Evolutionary conservation across 2,888 invertebrate species (phyloP).

Genomic region (Apodemia arnacis): DNA sequence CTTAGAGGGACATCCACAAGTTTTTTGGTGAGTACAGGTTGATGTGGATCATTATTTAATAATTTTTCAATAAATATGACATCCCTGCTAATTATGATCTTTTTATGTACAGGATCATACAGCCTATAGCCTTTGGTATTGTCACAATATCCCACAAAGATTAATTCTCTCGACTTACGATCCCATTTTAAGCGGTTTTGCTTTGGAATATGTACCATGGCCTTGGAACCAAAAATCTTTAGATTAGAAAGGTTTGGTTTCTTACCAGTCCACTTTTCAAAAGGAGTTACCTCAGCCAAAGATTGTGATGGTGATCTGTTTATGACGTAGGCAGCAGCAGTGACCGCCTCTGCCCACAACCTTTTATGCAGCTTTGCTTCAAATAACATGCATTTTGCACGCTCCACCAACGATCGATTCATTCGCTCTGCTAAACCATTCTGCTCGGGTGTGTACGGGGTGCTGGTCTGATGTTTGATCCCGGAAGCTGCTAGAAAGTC

Average conservation of each 20-base stretch:
- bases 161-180: slow-evolving; percentile 75
- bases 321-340: slow-evolving; percentile 63
- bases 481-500: too few relatives aligned
- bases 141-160: slow-evolving; percentile 86
- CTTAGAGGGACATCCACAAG: too few relatives aligned
- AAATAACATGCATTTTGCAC: slow-evolving; percentile 52
- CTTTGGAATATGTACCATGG: slow-evolving; percentile 87
- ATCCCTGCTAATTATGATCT: slow-evolving; percentile 18
- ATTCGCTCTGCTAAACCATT: too few relatives aligned
- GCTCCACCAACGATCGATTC: too few relatives aligned
- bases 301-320: slow-evolving; percentile 57
- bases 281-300: slow-evolving; percentile 82
- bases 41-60: background rate
- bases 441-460: too few relatives aligned
- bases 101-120: slow-evolving; percentile 31
- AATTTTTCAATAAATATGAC: background rate
- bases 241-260: slow-evolving; percentile 86
- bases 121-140: slow-evolving; percentile 77
- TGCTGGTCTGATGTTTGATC: too few relatives aligned
- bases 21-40: too few relatives aligned
- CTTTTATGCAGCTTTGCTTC: slow-evolving; percentile 50
- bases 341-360: slow-evolving; percentile 86
- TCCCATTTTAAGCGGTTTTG: slow-evolving; percentile 87
- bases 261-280: slow-evolving; percentile 75
- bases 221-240: slow-evolving; percentile 87